phyloP scores from a whole-genome alignment of 92 coral and sea anemone genomes.

The Parazoanthus swiftii region DNA sequence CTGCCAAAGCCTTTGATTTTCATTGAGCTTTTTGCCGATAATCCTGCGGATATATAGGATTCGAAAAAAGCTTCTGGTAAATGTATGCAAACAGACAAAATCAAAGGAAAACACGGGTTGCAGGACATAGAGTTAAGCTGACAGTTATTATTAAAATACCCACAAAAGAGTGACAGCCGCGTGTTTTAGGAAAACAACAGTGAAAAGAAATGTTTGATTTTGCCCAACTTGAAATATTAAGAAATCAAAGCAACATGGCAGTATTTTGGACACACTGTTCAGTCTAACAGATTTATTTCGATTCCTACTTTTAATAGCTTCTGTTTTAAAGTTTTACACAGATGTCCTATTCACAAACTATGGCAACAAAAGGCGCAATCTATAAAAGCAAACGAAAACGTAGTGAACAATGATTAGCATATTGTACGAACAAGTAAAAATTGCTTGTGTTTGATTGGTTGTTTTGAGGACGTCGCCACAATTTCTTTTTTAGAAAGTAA shows the following conservation, averaged over 20 bases:
- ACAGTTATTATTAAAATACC: conserved; percentile 77
- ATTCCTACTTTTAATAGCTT: background rate
- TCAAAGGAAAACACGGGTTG: conserved; percentile 64
- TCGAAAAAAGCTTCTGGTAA: conserved; percentile 43
- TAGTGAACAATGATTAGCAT: conserved; percentile 16
- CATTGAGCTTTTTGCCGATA: background rate
- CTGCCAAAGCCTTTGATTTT: conserved; percentile 1
- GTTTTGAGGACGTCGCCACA: conserved; percentile 17
- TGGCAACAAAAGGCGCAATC: background rate
- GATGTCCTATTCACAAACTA: background rate
- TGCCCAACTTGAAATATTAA: conserved; percentile 12
- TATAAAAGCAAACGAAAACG: background rate
- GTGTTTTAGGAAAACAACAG: conserved; percentile 49
- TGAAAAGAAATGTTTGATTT: conserved; percentile 55
- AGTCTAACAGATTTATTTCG: background rate
- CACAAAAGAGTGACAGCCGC: conserved; percentile 72
- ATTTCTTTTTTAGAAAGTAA: conserved; percentile 31
- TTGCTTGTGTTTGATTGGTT: conserved; percentile 26
- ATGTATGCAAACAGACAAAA: conserved; percentile 72
- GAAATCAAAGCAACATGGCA: background rate
- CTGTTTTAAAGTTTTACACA: background rate
- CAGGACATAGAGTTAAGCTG: conserved; percentile 65
- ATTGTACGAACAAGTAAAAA: conserved; percentile 26
- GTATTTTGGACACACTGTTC: background rate
- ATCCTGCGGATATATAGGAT: conserved; percentile 42